These are phyloP conservation scores for Myocastor coypus DNA, from an alignment of 2,113 vertebrate genomes.

Conservation along the genomic window DNA sequence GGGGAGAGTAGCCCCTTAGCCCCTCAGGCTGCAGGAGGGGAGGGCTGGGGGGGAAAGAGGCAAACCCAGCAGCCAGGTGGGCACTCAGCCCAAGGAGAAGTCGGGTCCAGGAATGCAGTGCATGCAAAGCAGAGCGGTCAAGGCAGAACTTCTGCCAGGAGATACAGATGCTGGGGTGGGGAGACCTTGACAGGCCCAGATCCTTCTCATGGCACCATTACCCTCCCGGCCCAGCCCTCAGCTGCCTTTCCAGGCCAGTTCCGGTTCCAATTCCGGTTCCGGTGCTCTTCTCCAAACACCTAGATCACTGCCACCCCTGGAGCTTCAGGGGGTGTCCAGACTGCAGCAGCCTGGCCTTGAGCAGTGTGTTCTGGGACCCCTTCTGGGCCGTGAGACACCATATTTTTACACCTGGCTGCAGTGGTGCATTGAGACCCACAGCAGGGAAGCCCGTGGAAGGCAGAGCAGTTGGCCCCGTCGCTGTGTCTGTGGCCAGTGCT, in stretches of 20 bases:
- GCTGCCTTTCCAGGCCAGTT: not conserved
- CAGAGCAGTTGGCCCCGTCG: not conserved
- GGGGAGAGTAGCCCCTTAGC: not conserved
- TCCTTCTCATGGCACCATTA: not conserved
- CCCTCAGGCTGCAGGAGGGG: not conserved
- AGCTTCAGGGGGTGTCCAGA: not conserved
- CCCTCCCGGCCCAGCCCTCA: not conserved
- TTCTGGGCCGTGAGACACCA: accelerated
- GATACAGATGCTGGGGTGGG: not conserved
- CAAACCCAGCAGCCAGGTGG: not conserved
- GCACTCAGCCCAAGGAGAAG: not conserved
- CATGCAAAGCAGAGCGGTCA: not conserved
- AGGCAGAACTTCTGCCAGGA: not conserved
- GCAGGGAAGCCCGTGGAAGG: not conserved
- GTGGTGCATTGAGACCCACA: not conserved
- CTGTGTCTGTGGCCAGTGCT: no score
- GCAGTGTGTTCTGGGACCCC: not conserved
- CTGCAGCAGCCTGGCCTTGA: not conserved
- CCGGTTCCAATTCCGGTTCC: not conserved
- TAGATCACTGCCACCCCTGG: not conserved
- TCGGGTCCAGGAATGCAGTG: not conserved
- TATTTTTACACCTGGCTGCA: not conserved
- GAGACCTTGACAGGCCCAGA: not conserved
- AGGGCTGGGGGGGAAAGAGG: not conserved
- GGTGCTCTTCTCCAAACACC: not conserved